Base-by-base conservation (phyloP, 2,797 vertebrate species). In the Rhinophrynus dorsalis region DNA sequence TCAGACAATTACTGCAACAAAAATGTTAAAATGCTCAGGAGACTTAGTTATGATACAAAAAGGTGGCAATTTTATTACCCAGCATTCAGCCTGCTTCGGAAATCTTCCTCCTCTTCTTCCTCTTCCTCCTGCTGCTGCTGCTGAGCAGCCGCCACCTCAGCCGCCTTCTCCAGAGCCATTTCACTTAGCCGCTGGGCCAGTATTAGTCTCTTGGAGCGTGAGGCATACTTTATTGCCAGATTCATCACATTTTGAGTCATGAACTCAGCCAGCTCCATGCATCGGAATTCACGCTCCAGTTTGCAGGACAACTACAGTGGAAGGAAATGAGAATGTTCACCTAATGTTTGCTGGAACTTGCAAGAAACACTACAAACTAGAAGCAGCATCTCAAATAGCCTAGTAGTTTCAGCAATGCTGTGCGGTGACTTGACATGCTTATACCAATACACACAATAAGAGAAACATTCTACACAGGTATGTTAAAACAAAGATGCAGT, bases 241-340 rank as follows among this genome's bases (percentile, higher is more conserved):
- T 85, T 90, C 78, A 94, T 84, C 59, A 91, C 96, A 11, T 77
- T 91, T 23, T 88, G 95, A 2, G 92, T 92, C 97, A 99, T 99
- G 55, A 97, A 80, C 70, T 92, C 91, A 0, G 95, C 94, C 71
- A 99, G 89, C 52, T 99, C 97, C 86, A 97, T 75, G 0, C 94
- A 95, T 56, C 96, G 96, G 23, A 95, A 96, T 85, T 98, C 96
- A 1, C 96, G 84, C 70, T 98, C 94, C 83, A 98, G 82, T 77
- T 93, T 97, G 75, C 96, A 99, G 3, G 96, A 96, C 74, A 99
- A 80, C 96, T 99, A 83, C 38, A 67, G 56, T 48, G 13, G 38
- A 77, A 68, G 23, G 1, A 4, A 18, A 40, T 26, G 13, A 38
- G 5, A 30, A 13, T n/a, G n/a, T n/a, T n/a, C n/a, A n/a, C n/a